phyloP scores from a whole-genome alignment of 2,113 vertebrate species.

The Pagrus major region DNA sequence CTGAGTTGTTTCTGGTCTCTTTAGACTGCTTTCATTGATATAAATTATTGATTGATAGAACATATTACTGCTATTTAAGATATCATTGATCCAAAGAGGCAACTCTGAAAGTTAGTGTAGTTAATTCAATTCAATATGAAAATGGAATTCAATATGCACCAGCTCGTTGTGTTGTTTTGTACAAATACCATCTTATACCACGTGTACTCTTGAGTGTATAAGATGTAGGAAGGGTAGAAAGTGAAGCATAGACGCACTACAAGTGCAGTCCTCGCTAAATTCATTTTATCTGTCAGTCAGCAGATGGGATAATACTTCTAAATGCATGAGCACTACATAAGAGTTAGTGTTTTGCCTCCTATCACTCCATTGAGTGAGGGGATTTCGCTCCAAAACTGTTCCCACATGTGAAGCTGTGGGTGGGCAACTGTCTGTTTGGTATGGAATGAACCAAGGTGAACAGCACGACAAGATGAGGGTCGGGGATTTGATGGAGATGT shows the following conservation, averaged over 20 bases:
- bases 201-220: neutral
- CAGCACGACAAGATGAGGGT: neutral
- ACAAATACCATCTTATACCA: neutral
- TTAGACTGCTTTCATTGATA: neutral
- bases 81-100: neutral
- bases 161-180: neutral
- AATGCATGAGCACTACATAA: slow-evolving; percentile 14
- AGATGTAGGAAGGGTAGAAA: neutral
- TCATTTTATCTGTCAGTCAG: slow-evolving; percentile 41
- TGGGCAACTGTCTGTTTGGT: slow-evolving; percentile 49
- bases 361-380: slow-evolving; percentile 22
- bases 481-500: slow-evolving; percentile 19
- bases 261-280: slow-evolving; percentile 3
- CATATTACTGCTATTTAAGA: neutral
- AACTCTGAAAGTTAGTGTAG: neutral
- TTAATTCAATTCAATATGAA: too few species aligned
- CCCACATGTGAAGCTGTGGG: slow-evolving; percentile 69
- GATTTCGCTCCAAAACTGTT: slow-evolving; percentile 55
- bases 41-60: too few species aligned
- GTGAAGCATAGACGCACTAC: too few species aligned
- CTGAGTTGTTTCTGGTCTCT: neutral
- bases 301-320: slow-evolving; percentile 34
- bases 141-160: slow-evolving; percentile 6
- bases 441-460: slow-evolving; percentile 50
- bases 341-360: slow-evolving; percentile 26